phyloP scores from a whole-genome alignment of 1,140 invertebrate genomes.

The Chironomus tepperi region DNA sequence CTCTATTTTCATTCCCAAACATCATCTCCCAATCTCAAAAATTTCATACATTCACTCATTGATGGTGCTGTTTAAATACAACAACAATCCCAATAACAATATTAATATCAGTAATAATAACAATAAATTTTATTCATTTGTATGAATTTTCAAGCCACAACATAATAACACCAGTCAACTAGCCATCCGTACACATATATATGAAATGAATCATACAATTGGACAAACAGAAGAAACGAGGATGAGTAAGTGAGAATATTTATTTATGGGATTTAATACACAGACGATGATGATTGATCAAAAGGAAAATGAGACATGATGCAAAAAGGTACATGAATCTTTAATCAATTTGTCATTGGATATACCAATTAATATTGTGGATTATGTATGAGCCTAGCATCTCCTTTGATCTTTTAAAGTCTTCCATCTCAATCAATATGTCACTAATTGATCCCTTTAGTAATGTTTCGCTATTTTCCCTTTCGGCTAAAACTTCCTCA shows the following conservation, averaged over 20 bases:
- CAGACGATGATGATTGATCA: constrained; percentile 21
- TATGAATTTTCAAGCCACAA: background rate
- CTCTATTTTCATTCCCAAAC: too few species aligned
- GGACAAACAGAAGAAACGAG: background rate
- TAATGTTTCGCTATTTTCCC: background rate
- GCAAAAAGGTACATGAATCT: constrained; percentile 1
- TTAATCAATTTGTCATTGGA: constrained; percentile 17
- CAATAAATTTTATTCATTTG: background rate
- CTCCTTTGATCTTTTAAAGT: constrained; percentile 17
- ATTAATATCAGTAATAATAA: too few species aligned
- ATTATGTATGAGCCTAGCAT: background rate
- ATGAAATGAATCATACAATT: constrained; percentile 4
- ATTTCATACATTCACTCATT: too few species aligned
- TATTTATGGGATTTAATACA: background rate
- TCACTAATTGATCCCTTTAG: constrained; percentile 1
- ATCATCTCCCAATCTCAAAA: too few species aligned
- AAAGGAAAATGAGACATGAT: background rate
- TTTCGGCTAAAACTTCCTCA: too few species aligned
- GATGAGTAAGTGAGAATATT: background rate
- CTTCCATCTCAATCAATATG: constrained; percentile 13
- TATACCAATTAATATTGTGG: constrained; percentile 11
- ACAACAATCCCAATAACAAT: too few species aligned
- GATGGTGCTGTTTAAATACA: too few species aligned
- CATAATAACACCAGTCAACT: too few species aligned
- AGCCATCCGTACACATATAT: background rate